phyloP scores from a whole-genome alignment of 1,140 invertebrate genomes.

The Atta colombica region DNA sequence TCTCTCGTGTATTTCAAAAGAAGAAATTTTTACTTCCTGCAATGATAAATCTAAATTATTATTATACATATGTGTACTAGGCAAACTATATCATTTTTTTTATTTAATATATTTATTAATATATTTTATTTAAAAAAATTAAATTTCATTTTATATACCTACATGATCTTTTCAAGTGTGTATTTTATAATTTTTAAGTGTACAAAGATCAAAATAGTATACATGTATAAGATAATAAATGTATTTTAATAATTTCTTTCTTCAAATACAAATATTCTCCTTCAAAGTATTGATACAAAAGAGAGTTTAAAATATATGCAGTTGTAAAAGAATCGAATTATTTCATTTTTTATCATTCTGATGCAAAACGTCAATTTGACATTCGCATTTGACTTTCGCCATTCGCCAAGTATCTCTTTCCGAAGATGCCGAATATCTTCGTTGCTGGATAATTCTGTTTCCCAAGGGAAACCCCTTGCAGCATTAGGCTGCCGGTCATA shows the following conservation, averaged over 20 bases:
- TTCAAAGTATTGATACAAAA: not conserved
- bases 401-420: slow-evolving; percentile 25
- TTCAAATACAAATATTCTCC: not conserved
- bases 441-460: slow-evolving; percentile 53
- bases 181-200: not conserved
- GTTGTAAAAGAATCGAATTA: not conserved
- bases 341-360: not conserved
- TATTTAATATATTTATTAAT: not conserved
- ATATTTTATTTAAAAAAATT: slow-evolving; percentile 3
- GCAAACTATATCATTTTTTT: not conserved
- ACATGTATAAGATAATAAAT: not conserved
- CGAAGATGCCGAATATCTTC: slow-evolving; percentile 36
- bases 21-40: slow-evolving; percentile 5
- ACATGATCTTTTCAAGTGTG: not conserved
- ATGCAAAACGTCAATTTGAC: slow-evolving; percentile 20
- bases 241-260: not conserved
- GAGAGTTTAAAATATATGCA: not conserved
- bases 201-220: not conserved
- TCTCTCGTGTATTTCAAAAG: slow-evolving; percentile 44
- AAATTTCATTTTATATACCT: not conserved
- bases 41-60: not conserved
- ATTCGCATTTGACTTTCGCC: slow-evolving; percentile 37
- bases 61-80: not conserved
- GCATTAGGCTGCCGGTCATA: slow-evolving; percentile 71
- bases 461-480: slow-evolving; percentile 17